Evolutionary conservation across 2,888 invertebrate species (phyloP).

Genomic region (Mythimna impura): DNA sequence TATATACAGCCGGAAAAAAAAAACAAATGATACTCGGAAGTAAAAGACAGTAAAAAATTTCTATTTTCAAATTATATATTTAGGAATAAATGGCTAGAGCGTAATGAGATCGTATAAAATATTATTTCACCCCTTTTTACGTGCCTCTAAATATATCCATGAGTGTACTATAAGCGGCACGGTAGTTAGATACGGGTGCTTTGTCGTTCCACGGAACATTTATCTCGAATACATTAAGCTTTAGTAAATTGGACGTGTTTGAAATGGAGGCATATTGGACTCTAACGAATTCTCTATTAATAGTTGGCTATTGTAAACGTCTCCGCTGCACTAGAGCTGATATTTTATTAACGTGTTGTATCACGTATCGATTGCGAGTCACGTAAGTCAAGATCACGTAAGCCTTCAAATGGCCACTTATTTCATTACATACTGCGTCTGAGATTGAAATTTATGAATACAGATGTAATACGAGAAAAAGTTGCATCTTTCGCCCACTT

Average conservation of each 20-base stretch:
- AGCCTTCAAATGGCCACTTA: constrained; percentile 8
- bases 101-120: too few relatives aligned
- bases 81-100: too few relatives aligned
- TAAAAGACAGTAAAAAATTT: too few relatives aligned
- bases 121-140: too few relatives aligned
- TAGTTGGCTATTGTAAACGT: not conserved
- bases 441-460: constrained; percentile 20
- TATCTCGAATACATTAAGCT: not conserved
- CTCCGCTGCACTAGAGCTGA: constrained; percentile 1
- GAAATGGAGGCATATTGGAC: not conserved
- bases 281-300: not conserved
- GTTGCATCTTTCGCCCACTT: not conserved
- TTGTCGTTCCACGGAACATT: not conserved
- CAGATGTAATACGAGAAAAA: constrained; percentile 1
- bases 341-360: constrained; percentile 20
- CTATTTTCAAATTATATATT: too few relatives aligned
- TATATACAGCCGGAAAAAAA: too few relatives aligned
- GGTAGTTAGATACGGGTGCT: not conserved
- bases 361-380: constrained; percentile 7
- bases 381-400: constrained; percentile 8
- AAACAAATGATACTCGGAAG: too few relatives aligned
- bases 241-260: constrained; percentile 9
- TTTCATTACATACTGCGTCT: constrained; percentile 8
- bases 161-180: not conserved
- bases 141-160: too few relatives aligned